Percentiles rank a stretch among this genome's conserved stretches.
Conservation (phyloP, 2,888 invertebrate genomes). For the Cheilosia pagana region DNA sequence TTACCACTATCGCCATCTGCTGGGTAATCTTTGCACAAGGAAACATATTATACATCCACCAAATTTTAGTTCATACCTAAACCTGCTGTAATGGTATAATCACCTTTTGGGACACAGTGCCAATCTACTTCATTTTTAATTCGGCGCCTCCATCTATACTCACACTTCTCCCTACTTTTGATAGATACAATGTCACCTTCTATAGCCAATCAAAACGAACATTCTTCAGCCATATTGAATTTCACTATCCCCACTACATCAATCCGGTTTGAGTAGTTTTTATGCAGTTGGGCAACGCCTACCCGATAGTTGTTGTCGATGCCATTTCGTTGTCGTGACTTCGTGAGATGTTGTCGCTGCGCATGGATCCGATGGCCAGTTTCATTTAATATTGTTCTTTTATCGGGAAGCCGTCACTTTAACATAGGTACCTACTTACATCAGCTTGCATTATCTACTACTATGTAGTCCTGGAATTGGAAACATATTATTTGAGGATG, state of each 20-base stretch:
- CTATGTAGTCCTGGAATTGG: no score
- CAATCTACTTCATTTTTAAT: neutral
- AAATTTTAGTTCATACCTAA: neutral
- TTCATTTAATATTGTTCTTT: neutral
- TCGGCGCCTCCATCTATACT: neutral
- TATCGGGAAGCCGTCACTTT: no score
- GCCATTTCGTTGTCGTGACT: constrained; percentile 35
- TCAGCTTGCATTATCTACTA: no score
- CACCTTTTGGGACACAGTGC: constrained; percentile 31
- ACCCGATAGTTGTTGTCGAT: constrained; percentile 34
- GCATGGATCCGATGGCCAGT: constrained; percentile 6
- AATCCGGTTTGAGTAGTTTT: constrained; percentile 59
- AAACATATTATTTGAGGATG: no score
- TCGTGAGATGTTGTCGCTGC: constrained; percentile 16
- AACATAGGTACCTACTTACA: no score
- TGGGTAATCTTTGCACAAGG: neutral
- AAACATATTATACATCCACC: neutral
- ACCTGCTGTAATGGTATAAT: constrained; percentile 31
- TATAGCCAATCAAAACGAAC: constrained; percentile 48
- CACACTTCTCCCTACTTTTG: constrained; percentile 24
- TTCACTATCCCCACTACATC: constrained; percentile 57
- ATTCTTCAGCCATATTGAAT: constrained; percentile 72
- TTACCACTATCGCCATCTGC: neutral
- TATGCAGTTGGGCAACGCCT: constrained; percentile 53
- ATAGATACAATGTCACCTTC: neutral